Percentiles rank a stretch among this genome's conserved stretches.
phyloP scores from a whole-genome alignment of 2,113 vertebrate genomes.

The Amblyopsis rosae region DNA sequence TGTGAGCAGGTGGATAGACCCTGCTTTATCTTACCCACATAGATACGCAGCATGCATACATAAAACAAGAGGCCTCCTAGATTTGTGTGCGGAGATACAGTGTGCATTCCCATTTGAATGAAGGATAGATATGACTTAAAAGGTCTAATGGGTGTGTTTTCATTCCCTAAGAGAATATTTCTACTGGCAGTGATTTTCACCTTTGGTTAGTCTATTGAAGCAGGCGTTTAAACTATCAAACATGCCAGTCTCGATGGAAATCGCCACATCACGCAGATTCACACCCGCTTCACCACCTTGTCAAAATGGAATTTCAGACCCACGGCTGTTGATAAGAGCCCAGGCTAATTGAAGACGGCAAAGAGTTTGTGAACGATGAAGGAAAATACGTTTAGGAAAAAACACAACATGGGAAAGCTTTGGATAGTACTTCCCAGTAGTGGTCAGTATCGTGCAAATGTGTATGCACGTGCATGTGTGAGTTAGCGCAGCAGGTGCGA shows the following conservation, averaged over 20 bases:
- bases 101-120: too few species aligned
- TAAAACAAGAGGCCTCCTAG: slow-evolving; percentile 28
- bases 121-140: too few species aligned
- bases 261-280: slow-evolving; percentile 1
- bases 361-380: slow-evolving; percentile 53
- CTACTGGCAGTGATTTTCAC: slow-evolving; percentile 27
- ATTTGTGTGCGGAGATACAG: background rate
- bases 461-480: slow-evolving; percentile 13
- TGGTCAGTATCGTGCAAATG: background rate
- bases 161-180: slow-evolving; percentile 13
- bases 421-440: background rate
- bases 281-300: slow-evolving; percentile 25
- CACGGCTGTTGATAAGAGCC: slow-evolving; percentile 55
- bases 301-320: slow-evolving; percentile 72
- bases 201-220: slow-evolving; percentile 39
- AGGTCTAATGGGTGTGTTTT: background rate
- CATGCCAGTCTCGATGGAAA: background rate
- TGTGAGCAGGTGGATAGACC: slow-evolving; percentile 49
- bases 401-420: slow-evolving; percentile 3
- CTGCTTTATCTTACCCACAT: background rate
- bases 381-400: slow-evolving; percentile 28
- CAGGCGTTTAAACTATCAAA: slow-evolving; percentile 59
- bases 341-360: slow-evolving; percentile 62
- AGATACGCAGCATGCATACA: slow-evolving; percentile 5
- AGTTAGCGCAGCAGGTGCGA: slow-evolving; percentile 11